Evolutionary conservation across 2,888 invertebrate genomes (phyloP), one percentile per base, ranked within the genome.

Genomic region (Priocnemis perturbator): DNA sequence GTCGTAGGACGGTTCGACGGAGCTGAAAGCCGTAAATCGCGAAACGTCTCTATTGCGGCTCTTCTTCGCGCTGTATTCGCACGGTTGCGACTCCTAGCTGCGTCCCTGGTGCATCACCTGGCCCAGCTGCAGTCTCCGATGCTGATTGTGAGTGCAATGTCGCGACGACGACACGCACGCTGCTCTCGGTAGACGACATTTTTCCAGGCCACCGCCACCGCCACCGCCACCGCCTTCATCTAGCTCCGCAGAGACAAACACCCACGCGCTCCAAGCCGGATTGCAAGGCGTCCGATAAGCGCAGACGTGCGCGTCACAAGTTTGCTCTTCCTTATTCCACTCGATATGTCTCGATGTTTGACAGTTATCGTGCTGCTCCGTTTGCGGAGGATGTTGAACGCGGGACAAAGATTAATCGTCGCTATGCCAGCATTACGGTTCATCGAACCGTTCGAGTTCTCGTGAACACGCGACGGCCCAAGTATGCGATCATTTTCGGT

Each of bases 1-100:
- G 63, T 76, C 72, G 65, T 71, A 76, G 74, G 69, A 69, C 44
- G 68, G 57, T 56, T 48, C 58, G 60, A 60, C 44, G 56, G 20
- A 21, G 63, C 45, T 56, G 23, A 55, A 52, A 30, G 71, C 66
- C 69, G 77, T 79, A 79, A 79, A 79, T 79, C 79, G 71, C 73
- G 59, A 71, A 65, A 79, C 74, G 73, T 79, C 77, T 79, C 74
- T 79, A 79, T 79, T 58, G 71, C 71, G 60, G 60, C 50, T 50
- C 50, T 50, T 50, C 50, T 50, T 17, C 11, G 50, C 7, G 11
- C 17, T 11, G 37, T 3, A 37, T 3, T 37, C 11, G 7, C 37
- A 11, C 3, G n/a, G n/a, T 50, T 19, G 50, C 26, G 26, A 9
- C 4, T 50, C n/a, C 17, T 17, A 2, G 37, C 11, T 50, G 50